Evolutionary conservation across 1,140 invertebrate species (phyloP).

Genomic region (Centruroides sculpturatus): DNA sequence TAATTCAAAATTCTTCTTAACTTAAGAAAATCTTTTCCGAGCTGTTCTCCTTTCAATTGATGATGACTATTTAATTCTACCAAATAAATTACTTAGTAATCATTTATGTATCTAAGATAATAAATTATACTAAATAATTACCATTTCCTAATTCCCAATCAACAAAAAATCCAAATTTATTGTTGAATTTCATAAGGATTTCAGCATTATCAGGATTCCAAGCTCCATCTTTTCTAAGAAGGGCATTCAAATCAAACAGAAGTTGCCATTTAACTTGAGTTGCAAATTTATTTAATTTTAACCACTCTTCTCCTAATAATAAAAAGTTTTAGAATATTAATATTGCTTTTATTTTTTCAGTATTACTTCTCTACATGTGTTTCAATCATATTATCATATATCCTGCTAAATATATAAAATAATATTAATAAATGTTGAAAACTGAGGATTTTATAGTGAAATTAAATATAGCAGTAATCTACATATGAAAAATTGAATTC

Average conservation of each 20-base stretch:
- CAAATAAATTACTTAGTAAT: neutral
- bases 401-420: too few species aligned
- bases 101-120: neutral
- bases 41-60: conserved; percentile 34
- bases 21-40: conserved; percentile 44
- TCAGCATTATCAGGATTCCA: conserved; percentile 50
- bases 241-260: conserved; percentile 51
- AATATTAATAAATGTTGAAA: too few species aligned
- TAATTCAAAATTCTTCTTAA: conserved; percentile 40
- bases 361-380: too few species aligned
- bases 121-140: conserved; percentile 20
- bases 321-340: neutral
- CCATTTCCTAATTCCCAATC: conserved; percentile 62
- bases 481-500: too few species aligned
- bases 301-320: conserved; percentile 30
- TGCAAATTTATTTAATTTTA: conserved; percentile 44
- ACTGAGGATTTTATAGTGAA: too few species aligned
- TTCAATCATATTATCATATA: too few species aligned
- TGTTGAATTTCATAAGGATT: conserved; percentile 43
- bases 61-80: neutral
- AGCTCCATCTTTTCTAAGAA: conserved; percentile 40
- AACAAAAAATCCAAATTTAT: conserved; percentile 33
- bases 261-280: conserved; percentile 36
- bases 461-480: too few species aligned
- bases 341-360: too few species aligned